Evolutionary conservation across 2,888 invertebrate species (phyloP), one percentile per base, ranked within the genome.

Genomic region (Scotopteryx bipunctaria): DNA sequence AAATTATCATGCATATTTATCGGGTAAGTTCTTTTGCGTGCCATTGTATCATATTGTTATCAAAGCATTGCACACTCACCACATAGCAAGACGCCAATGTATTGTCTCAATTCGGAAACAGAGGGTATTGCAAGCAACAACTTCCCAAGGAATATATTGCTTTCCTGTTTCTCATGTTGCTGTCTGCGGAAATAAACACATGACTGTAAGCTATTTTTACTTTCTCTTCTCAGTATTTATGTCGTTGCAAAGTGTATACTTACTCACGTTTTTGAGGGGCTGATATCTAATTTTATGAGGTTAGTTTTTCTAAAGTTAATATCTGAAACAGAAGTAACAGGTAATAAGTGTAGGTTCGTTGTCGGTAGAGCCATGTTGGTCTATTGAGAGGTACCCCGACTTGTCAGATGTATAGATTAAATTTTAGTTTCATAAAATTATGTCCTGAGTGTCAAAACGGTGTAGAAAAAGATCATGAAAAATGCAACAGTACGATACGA

Each of bases 201-300:
- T 17, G 15, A 11, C 15, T 43, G 43, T 53, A 42, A 53, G 43
- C 23, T 27, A 32, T 37, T 45, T 47, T 33, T 9, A 33, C 15
- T 37, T 27, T 42, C 27, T 19, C 11, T 4, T 3, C 6, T 25
- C 13, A 11, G 17, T 42, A 13, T 21, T 33, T 43, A 43, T 36
- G 32, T 13, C 27, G 11, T 16, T 36, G 36, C 14, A 42, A 43
- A 44, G 65, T 66, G 63, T 87, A 44, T 54, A 88, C 88, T 88
- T 85, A 88, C 90, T 89, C 84, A 86, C 86, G 85, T 87, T 88
- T 89, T 83, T 77, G 74, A 59, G 77, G 77, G 61, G 61, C 70
- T 63, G 33, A 73, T 70, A 57, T 83, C 78, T 58, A 81, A 76
- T 47, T 62, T 68, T 21, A 73, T 60, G 48, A 76, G 57, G 53